Evolutionary conservation across 2,888 invertebrate species (phyloP), one percentile per base, ranked within the genome.

Genomic region (Euzophera pinguis): DNA sequence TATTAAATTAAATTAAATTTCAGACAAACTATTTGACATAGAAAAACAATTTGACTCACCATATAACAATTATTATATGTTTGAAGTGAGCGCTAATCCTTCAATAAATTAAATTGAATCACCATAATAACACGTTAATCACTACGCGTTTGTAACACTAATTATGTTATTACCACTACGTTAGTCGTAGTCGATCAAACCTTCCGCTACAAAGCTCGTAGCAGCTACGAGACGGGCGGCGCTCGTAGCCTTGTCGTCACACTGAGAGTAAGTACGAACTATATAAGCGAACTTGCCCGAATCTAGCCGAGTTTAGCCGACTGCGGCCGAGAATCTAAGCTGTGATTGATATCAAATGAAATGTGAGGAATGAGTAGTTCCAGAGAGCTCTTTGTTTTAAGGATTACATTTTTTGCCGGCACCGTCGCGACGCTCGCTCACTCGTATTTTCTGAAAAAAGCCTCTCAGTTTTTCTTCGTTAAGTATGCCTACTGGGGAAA

Each of bases 341-440:
- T 70, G 86, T 88, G 89, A 90, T 90, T 89, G 89, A 90, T 88
- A 88, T 86, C 80, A 88, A 89, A 90, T 88, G 87, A 87, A 87
- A 89, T 88, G 86, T 86, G 81, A 86, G 81, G 78, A 87, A 87
- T 84, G 84, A 84, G 79, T 86, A 88, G 86, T 85, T 84, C 73
- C 69, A 69, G 71, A 71, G 73, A 73, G 78, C 76, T 76, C 86
- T 87, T 88, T 88, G 87, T 90, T 86, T 85, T 73, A 79, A 81
- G 80, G 80, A 83, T 84, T 81, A 79, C 72, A 67, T 79, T 81
- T 81, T 81, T 79, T 71, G 64, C 63, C 62, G 56, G 56, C 57
- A 58, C 59, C 62, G 50, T 62, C 59, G 58, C 61, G 58, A 55
- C 57, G 53, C 61, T 62, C 38, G 14, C 39, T 39, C 39, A 14